Conservation (phyloP, 2,888 invertebrate genomes). For the Ommatoiulus sabulosus region DNA sequence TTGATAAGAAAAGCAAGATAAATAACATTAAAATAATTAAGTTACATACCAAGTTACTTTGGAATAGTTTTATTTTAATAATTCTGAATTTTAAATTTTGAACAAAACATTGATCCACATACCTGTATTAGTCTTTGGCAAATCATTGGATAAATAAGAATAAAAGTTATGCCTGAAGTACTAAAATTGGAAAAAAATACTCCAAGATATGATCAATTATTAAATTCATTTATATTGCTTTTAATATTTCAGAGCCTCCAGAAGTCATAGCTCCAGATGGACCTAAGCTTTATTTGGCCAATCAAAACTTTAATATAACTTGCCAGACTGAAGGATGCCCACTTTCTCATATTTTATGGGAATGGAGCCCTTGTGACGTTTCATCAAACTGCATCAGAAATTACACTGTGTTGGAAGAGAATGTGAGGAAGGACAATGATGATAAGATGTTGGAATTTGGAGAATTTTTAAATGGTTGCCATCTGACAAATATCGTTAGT, state of each 20-base stretch:
- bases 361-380: slow-evolving; percentile 50
- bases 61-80: too few species aligned
- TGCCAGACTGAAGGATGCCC: slow-evolving; percentile 45
- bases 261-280: neutral
- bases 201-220: neutral
- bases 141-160: too few species aligned
- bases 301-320: slow-evolving; percentile 47
- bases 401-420: neutral
- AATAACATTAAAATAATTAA: too few species aligned
- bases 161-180: too few species aligned
- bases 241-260: slow-evolving; percentile 13
- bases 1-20: too few species aligned
- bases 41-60: too few species aligned
- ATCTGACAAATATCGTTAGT: slow-evolving; percentile 23
- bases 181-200: too few species aligned
- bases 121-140: too few species aligned
- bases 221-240: neutral
- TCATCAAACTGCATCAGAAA: neutral
- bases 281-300: neutral
- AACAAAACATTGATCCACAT: too few species aligned
- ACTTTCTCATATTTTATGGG: slow-evolving; percentile 15
- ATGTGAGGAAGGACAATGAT: slow-evolving; percentile 1
- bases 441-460: slow-evolving; percentile 25
- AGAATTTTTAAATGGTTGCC: slow-evolving; percentile 51
- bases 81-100: too few species aligned